Percentiles rank a stretch among this genome's conserved stretches.
phyloP scores from a whole-genome alignment of 2,113 vertebrate species.

The Misgurnus anguillicaudatus region DNA sequence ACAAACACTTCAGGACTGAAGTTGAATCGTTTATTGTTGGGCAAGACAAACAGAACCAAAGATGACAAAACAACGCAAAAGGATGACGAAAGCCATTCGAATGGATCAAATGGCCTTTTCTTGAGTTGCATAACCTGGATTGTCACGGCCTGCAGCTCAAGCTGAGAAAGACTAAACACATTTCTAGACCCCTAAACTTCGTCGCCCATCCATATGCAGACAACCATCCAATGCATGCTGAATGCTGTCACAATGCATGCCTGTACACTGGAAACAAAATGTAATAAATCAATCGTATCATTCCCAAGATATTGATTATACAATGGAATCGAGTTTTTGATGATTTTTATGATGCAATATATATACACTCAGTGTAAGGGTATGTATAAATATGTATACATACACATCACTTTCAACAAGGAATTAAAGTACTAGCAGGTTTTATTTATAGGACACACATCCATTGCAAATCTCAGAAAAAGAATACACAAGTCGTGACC shows the following conservation, averaged over 20 bases:
- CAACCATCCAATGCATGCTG: conserved; percentile 94
- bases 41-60: conserved; percentile 75
- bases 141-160: conserved; percentile 91
- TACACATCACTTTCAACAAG: conserved; percentile 45
- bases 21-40: conserved; percentile 86
- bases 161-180: conserved; percentile 83
- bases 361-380: conserved; percentile 64
- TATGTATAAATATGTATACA: conserved; percentile 74
- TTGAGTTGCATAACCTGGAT: conserved; percentile 88
- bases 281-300: conserved; percentile 62
- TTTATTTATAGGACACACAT: conserved; percentile 69
- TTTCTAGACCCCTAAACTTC: conserved; percentile 79
- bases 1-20: conserved; percentile 84
- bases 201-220: conserved; percentile 87
- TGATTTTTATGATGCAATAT: conserved; percentile 46
- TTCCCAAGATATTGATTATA: conserved; percentile 74
- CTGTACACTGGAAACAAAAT: conserved; percentile 72
- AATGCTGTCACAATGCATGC: conserved; percentile 92
- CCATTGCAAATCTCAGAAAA: conserved; percentile 84
- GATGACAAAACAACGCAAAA: conserved; percentile 70
- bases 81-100: conserved; percentile 84
- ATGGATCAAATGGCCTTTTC: conserved; percentile 87
- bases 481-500: conserved; percentile 79
- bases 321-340: conserved; percentile 75
- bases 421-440: conserved; percentile 53